Percentiles rank a stretch among this genome's conserved stretches.
Evolutionary conservation across 2,113 vertebrate genomes (phyloP).

Genomic region (Crocuta crocuta): DNA sequence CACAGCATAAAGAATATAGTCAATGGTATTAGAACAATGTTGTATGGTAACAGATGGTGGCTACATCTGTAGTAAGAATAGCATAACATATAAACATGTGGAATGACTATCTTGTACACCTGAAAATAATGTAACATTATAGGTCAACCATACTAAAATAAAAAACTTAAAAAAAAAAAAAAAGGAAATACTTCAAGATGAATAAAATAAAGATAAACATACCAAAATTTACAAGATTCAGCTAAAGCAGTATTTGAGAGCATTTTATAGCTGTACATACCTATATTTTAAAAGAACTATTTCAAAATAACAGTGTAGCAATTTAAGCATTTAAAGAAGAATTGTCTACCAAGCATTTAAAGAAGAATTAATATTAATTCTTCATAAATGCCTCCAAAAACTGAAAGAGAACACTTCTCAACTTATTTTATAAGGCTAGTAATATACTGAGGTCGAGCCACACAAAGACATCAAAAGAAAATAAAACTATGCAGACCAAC

Average conservation of each 20-base stretch:
- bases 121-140: not conserved
- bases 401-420: not conserved
- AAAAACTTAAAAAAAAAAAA: not conserved
- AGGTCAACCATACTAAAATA: not conserved
- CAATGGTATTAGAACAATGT: no score
- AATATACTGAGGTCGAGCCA: not conserved
- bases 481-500: not conserved
- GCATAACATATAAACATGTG: not conserved
- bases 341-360: not conserved
- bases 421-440: not conserved
- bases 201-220: constrained; percentile 27
- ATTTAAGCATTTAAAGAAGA: not conserved
- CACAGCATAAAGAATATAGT: not conserved
- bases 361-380: not conserved
- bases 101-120: not conserved
- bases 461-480: not conserved
- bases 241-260: not conserved
- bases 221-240: not conserved
- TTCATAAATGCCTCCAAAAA: not conserved
- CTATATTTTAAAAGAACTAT: not conserved
- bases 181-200: not conserved
- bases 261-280: not conserved
- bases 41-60: not conserved
- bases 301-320: not conserved
- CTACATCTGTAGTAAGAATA: not conserved